Percentiles rank a stretch among this genome's conserved stretches.
Evolutionary conservation across 2,888 invertebrate species (phyloP).

Genomic region (Pseudococcus longispinus): DNA sequence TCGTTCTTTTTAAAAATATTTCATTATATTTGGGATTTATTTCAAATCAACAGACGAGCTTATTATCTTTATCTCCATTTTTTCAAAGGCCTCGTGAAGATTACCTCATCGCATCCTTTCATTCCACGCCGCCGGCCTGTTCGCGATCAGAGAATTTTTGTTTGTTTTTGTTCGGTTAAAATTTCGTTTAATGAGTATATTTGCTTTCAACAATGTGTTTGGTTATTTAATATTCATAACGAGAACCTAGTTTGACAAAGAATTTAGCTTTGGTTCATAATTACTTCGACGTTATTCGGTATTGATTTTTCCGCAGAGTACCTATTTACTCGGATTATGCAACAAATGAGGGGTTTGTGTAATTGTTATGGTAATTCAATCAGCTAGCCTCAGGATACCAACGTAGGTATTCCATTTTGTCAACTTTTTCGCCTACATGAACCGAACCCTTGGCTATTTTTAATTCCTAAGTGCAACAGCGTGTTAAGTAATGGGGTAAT

Average conservation of each 20-base stretch:
- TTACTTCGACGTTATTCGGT: constrained; percentile 1
- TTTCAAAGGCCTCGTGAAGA: background rate
- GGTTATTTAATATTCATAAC: background rate
- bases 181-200: background rate
- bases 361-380: background rate
- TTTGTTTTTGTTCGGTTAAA: background rate
- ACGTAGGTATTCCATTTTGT: background rate
- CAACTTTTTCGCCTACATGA: background rate
- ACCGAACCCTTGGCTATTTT: background rate
- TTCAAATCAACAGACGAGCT: no score
- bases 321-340: background rate
- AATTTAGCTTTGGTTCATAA: background rate
- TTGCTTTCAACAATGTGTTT: background rate
- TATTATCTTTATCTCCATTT: background rate
- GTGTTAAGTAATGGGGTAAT: background rate
- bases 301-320: background rate
- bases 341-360: background rate
- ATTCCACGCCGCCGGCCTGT: background rate
- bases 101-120: background rate
- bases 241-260: background rate
- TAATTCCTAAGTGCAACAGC: background rate
- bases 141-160: no score
- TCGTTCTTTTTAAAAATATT: background rate
- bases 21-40: no score
- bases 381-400: background rate